phyloP scores from a whole-genome alignment of 1,140 invertebrate genomes.

The Drosophila setifemur region DNA sequence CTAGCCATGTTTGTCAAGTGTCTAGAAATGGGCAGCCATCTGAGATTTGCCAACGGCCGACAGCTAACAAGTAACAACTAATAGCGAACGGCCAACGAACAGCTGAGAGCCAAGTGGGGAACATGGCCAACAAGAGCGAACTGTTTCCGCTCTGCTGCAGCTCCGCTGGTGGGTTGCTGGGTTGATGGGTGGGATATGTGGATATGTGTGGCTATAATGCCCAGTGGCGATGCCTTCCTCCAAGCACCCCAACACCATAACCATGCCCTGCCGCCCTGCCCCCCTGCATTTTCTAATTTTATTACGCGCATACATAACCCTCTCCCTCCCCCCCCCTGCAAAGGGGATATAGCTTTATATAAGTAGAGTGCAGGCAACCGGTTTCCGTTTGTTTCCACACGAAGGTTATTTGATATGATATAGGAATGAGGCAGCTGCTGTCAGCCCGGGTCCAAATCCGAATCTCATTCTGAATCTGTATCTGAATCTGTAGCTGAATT shows the following conservation, averaged over 20 bases:
- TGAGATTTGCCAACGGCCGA: constrained; percentile 23
- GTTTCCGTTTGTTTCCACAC: constrained; percentile 58
- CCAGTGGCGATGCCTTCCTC: not conserved
- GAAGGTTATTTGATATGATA: constrained; percentile 77
- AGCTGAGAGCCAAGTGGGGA: constrained; percentile 9
- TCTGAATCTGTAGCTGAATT: no score
- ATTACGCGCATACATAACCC: constrained; percentile 46
- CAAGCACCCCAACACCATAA: not conserved
- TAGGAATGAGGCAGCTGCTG: constrained; percentile 20
- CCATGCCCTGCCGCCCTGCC: no score
- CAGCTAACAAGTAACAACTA: constrained; percentile 9
- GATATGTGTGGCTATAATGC: not conserved
- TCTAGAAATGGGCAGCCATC: constrained; percentile 34
- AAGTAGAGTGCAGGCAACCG: constrained; percentile 57
- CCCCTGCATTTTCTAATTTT: constrained; percentile 61
- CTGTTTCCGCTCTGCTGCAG: constrained; percentile 65
- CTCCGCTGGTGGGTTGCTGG: constrained; percentile 30
- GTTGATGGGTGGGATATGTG: constrained; percentile 5
- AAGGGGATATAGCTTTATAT: constrained; percentile 11
- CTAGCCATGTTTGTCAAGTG: constrained; percentile 41
- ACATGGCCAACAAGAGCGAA: constrained; percentile 40
- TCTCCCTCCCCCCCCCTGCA: constrained; percentile 23
- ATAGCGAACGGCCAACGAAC: constrained; percentile 6
- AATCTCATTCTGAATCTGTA: not conserved
- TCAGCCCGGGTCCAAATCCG: constrained; percentile 18